Evolutionary conservation across 2,888 invertebrate genomes (phyloP).

Genomic region (Idaea dimidiata): DNA sequence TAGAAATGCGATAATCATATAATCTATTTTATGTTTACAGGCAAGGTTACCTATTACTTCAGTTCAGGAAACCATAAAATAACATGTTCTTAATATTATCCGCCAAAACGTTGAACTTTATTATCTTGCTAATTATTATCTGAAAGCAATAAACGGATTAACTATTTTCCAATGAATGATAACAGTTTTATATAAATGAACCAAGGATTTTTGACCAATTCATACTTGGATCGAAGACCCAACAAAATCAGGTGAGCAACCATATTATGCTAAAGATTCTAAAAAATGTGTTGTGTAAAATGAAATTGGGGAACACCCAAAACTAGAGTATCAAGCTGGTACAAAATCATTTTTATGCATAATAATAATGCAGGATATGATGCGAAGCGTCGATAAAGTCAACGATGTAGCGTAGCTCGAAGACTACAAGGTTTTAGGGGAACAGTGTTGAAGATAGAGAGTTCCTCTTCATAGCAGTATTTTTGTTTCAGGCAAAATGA

Average conservation of each 20-base stretch:
- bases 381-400: too few species aligned
- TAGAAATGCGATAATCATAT: too few species aligned
- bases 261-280: neutral
- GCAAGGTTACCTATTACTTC: neutral
- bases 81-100: neutral
- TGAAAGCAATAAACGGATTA: neutral
- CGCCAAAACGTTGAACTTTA: neutral
- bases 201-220: neutral
- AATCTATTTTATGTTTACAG: neutral
- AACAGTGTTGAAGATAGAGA: too few species aligned
- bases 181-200: neutral
- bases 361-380: too few species aligned
- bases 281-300: neutral
- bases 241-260: neutral
- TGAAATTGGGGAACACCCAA: too few species aligned
- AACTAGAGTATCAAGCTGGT: too few species aligned
- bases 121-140: neutral
- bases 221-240: neutral
- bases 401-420: too few species aligned
- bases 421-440: too few species aligned
- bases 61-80: neutral
- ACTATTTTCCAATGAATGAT: neutral
- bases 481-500: slow-evolving; percentile 30
- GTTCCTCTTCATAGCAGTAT: too few species aligned
- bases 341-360: too few species aligned